Percentiles rank a stretch among this genome's conserved stretches.
phyloP scores from a whole-genome alignment of 2,888 invertebrate genomes.

The Epistrophe grossulariae region DNA sequence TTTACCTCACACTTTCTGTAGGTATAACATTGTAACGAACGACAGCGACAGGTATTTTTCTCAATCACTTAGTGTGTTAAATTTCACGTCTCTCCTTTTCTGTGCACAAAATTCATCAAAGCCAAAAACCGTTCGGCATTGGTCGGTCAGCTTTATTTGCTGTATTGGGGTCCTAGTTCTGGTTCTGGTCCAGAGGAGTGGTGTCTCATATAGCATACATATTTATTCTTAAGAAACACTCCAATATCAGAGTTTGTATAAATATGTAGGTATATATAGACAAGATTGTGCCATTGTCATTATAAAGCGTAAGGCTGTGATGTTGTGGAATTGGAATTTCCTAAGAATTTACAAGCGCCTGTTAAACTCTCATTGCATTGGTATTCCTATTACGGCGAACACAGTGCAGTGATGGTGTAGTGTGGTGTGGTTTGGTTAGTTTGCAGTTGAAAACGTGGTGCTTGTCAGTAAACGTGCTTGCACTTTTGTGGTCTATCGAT shows the following conservation, averaged over 20 bases:
- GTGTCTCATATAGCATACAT: not conserved
- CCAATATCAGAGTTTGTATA: not conserved
- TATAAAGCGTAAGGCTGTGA: slow-evolving; percentile 34
- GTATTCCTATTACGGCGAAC: slow-evolving; percentile 60
- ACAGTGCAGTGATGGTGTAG: too few relatives aligned
- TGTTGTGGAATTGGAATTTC: slow-evolving; percentile 52
- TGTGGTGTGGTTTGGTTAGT: slow-evolving; percentile 48
- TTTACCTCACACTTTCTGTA: slow-evolving; percentile 61
- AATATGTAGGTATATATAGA: not conserved
- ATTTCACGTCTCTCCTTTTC: slow-evolving; percentile 14
- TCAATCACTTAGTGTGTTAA: slow-evolving; percentile 57
- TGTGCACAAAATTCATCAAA: slow-evolving; percentile 11
- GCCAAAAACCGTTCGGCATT: slow-evolving; percentile 25
- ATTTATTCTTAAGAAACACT: slow-evolving; percentile 27
- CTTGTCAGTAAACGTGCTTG: slow-evolving; percentile 58
- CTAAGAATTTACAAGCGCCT: slow-evolving; percentile 73
- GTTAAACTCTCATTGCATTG: slow-evolving; percentile 61
- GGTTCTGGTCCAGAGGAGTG: not conserved
- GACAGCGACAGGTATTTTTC: slow-evolving; percentile 46
- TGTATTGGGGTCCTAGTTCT: slow-evolving; percentile 20
- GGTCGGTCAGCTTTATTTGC: not conserved
- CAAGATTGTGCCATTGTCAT: slow-evolving; percentile 48
- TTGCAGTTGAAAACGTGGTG: slow-evolving; percentile 42
- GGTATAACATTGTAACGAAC: slow-evolving; percentile 25
- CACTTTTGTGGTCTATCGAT: slow-evolving; percentile 66